Conservation (phyloP, 2,797 vertebrate genomes). For the Calcarius lapponicus region DNA sequence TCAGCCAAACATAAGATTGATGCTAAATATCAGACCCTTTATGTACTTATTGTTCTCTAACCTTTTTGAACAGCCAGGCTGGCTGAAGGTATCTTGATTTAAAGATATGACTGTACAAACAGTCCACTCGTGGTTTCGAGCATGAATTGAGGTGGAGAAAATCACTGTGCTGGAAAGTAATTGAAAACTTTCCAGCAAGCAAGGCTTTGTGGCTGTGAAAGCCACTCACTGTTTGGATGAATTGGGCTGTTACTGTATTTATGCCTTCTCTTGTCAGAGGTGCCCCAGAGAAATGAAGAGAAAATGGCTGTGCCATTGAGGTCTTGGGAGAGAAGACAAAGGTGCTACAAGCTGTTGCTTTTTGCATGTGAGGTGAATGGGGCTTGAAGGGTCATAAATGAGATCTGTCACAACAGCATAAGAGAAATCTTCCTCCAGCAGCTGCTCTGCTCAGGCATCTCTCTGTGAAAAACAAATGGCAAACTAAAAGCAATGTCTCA, state of each 20-base stretch:
- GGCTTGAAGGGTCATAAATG: not conserved
- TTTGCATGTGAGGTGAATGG: not conserved
- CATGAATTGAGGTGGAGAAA: not conserved
- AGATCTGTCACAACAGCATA: not conserved
- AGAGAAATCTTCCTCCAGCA: not conserved
- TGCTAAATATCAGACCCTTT: not conserved
- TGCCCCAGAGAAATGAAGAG: not conserved
- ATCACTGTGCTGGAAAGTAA: not conserved
- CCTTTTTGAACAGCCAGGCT: not conserved
- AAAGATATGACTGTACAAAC: slow-evolving; percentile 3
- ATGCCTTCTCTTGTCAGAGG: not conserved
- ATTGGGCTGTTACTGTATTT: not conserved
- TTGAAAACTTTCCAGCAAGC: not conserved
- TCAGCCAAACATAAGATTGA: not conserved
- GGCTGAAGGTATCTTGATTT: slow-evolving; percentile 12
- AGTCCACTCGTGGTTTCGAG: not conserved
- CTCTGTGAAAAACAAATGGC: not conserved
- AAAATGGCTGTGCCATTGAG: not conserved
- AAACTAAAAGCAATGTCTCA: not conserved
- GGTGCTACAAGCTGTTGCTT: not conserved
- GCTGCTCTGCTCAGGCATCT: not conserved
- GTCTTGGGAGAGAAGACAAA: not conserved
- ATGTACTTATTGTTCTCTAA: slow-evolving; percentile 19
- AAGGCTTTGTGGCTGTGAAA: not conserved
- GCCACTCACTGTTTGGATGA: not conserved